Conservation (phyloP, 2,888 invertebrate species). For the Phorcus lineatus region DNA sequence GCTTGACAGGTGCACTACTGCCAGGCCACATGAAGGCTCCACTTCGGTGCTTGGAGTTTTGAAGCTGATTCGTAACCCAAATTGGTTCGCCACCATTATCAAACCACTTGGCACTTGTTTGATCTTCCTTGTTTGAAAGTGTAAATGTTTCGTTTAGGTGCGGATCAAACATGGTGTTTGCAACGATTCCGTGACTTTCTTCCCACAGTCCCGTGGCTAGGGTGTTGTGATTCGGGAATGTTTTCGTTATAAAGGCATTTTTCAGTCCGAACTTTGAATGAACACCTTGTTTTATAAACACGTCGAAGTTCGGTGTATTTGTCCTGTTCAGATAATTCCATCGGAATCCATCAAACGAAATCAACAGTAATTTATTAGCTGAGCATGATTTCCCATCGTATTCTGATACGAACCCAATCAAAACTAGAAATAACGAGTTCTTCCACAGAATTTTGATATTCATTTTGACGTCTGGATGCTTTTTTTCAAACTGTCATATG, state of each 20-base stretch:
- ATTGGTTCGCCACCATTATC: conserved; percentile 74
- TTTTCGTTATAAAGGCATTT: conserved; percentile 79
- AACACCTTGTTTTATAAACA: conserved; percentile 79
- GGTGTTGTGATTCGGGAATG: conserved; percentile 85
- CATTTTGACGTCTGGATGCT: no score
- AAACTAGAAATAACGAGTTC: no score
- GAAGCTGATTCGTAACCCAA: conserved; percentile 78
- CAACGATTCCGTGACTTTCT: conserved; percentile 83
- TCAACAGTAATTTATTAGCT: conserved; percentile 75
- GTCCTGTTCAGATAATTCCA: conserved; percentile 81
- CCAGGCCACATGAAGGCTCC: conserved; percentile 86
- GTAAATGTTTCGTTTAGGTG: conserved; percentile 59
- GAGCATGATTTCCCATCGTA: no score
- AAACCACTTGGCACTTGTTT: conserved; percentile 77
- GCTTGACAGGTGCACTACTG: conserved; percentile 75
- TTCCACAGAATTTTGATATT: no score
- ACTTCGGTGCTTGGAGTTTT: conserved; percentile 78
- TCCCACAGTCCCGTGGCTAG: conserved; percentile 81
- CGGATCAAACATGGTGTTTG: conserved; percentile 80
- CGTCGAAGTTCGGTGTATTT: conserved; percentile 77
- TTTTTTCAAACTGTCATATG: no score
- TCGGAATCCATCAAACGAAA: conserved; percentile 85
- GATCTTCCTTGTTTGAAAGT: conserved; percentile 36
- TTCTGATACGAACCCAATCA: no score
- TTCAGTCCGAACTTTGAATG: conserved; percentile 77